phyloP scores from a whole-genome alignment of 2,797 vertebrate species.

The Hybognathus amarus region DNA sequence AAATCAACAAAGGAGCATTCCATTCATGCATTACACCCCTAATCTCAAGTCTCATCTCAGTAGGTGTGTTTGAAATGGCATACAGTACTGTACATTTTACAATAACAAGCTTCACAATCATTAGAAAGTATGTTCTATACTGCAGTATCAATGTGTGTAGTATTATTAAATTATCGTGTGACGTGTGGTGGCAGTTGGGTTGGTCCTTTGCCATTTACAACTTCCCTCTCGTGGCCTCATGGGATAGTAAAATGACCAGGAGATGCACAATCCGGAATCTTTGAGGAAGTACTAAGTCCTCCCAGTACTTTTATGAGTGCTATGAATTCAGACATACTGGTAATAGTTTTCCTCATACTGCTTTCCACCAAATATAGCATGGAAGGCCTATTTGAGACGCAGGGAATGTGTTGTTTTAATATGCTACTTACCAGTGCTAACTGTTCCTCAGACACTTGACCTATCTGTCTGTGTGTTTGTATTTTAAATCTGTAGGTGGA shows the following conservation, averaged over 20 bases:
- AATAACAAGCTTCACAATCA: neutral
- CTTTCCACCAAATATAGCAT: neutral
- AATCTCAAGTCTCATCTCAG: too few species aligned
- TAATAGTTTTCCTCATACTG: neutral
- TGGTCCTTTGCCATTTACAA: neutral
- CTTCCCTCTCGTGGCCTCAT: neutral
- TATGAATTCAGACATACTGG: too few species aligned
- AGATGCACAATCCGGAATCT: neutral
- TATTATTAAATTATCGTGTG: too few species aligned
- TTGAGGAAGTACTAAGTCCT: neutral
- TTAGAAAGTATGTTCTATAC: neutral
- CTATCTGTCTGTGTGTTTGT: neutral
- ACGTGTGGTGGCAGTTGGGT: neutral
- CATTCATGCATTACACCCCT: neutral
- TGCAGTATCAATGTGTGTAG: neutral
- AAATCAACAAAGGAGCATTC: constrained; percentile 30
- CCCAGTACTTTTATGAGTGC: neutral
- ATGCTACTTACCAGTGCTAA: neutral
- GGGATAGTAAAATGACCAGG: neutral
- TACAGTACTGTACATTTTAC: neutral
- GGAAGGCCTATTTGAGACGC: neutral
- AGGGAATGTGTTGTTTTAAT: neutral
- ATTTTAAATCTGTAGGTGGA: constrained; percentile 3
- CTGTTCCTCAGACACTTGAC: neutral
- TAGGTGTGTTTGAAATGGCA: neutral